A percentile compares a stretch with the other conserved stretches of the same genome.
Evolutionary conservation across 1,140 invertebrate genomes (phyloP).

Genomic region (Hyles vespertilio): DNA sequence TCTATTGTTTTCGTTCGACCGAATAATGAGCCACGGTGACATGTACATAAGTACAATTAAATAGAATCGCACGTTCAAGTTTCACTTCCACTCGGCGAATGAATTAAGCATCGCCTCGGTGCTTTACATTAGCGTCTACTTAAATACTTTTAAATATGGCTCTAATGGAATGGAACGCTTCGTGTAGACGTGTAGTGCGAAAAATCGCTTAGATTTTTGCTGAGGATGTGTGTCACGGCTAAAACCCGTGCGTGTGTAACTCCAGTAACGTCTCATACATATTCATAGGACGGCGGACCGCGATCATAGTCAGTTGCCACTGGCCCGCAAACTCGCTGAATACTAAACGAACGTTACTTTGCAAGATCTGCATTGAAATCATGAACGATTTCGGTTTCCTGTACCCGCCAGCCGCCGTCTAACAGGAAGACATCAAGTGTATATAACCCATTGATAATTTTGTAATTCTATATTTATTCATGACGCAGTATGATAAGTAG

Average conservation of each 20-base stretch:
- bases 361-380: conserved; percentile 66
- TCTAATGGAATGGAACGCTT: conserved; percentile 18
- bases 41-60: conserved; percentile 6
- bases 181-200: conserved; percentile 23
- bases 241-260: conserved; percentile 43
- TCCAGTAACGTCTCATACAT: conserved; percentile 59
- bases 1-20: conserved; percentile 14
- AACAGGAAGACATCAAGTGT: conserved; percentile 42
- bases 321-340: conserved; percentile 62
- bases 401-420: conserved; percentile 14
- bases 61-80: conserved; percentile 12
- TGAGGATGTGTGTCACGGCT: conserved; percentile 67
- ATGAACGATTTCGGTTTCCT: conserved; percentile 61
- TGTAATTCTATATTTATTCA: conserved; percentile 19
- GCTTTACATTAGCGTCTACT: conserved; percentile 11
- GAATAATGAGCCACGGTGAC: conserved; percentile 10
- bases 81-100: conserved; percentile 14
- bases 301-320: conserved; percentile 57
- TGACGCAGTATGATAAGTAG: conserved; percentile 22
- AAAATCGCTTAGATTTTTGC: conserved; percentile 41
- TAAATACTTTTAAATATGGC: conserved; percentile 19
- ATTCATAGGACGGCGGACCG: conserved; percentile 51
- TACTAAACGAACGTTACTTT: conserved; percentile 52
- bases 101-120: conserved; percentile 8
- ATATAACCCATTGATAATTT: conserved; percentile 22